phyloP scores from a whole-genome alignment of 1,140 invertebrate species.

The Drosophila biarmipes region DNA sequence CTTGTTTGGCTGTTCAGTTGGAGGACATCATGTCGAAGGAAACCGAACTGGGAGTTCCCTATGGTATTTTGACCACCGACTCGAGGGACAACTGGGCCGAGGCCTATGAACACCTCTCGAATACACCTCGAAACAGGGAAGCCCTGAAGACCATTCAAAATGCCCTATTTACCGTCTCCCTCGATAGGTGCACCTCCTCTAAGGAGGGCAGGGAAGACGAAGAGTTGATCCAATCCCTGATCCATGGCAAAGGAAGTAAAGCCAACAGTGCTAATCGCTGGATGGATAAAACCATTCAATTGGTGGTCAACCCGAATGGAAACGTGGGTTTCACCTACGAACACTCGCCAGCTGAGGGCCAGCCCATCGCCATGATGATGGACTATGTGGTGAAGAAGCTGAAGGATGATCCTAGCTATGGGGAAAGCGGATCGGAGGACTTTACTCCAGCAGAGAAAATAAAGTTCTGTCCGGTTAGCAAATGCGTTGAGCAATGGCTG shows the following conservation, averaged over 20 bases:
- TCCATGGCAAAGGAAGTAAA: slow-evolving; percentile 89
- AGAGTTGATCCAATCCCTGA: slow-evolving; percentile 87
- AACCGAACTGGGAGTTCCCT: slow-evolving; percentile 84
- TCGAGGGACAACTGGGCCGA: slow-evolving; percentile 92
- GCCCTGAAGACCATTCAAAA: slow-evolving; percentile 89
- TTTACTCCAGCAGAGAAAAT: slow-evolving; percentile 30
- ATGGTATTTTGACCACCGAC: slow-evolving; percentile 93
- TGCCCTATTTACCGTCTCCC: slow-evolving; percentile 92
- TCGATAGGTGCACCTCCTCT: slow-evolving; percentile 88
- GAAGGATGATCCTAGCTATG: slow-evolving; percentile 38
- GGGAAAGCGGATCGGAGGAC: slow-evolving; percentile 20
- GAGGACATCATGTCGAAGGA: slow-evolving; percentile 85
- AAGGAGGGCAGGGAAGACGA: slow-evolving; percentile 74
- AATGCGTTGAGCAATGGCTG: slow-evolving; percentile 49
- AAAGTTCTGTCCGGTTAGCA: slow-evolving; percentile 16
- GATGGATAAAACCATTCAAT: slow-evolving; percentile 95
- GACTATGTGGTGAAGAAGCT: slow-evolving; percentile 89
- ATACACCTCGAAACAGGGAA: slow-evolving; percentile 87
- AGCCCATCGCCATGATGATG: slow-evolving; percentile 92
- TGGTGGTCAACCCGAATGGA: slow-evolving; percentile 93
- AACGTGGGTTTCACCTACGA: slow-evolving; percentile 95
- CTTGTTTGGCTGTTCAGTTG: slow-evolving; percentile 76
- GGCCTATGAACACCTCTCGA: slow-evolving; percentile 88
- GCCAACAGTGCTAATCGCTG: slow-evolving; percentile 92
- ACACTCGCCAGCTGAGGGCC: slow-evolving; percentile 96